Evolutionary conservation across 2,888 invertebrate species (phyloP), one percentile per base, ranked within the genome.

Genomic region (Penaeus monodon): DNA sequence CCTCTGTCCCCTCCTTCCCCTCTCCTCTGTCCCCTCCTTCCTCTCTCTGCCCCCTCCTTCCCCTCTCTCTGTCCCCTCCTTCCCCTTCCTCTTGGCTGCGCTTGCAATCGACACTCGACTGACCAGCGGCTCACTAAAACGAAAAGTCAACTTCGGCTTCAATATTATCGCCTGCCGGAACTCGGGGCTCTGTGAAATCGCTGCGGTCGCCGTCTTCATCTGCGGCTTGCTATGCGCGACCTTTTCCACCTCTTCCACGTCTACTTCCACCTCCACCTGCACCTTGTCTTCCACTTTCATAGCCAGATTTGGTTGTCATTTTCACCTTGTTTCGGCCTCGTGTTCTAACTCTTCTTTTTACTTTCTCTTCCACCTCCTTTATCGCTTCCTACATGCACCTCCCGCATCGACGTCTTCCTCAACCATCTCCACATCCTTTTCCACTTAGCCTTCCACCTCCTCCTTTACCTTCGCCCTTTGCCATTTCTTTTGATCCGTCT

Each of bases 371-470:
- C 29, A 29, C 64, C 79, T 64, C 33, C 64, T 73, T 29, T 8
- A 33, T 22, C 10, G 14, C 38, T 73, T 73, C 20, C 73, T 6
- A 17, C 29, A 7, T 73, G 0, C 20, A n/a, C 27, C 4, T n/a
- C 4, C 27, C 27, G 27, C 74, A 4, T 74, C 74, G 22, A 24
- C 74, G 22, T 74, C 76, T 49, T 76, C 76, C 76, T n/a, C 74
- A 38, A n/a, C 49, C 49, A 33, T 57, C 49, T 77, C 77, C 77
- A 44, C 74, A 24, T 74, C 74, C 74, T 12, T n/a, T 49, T 74
- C 74, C 74, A 44, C 74, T 29, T 74, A 24, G 44, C 49, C 38
- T 29, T 74, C 74, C 74, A 44, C 74, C 44, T 74, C 74, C 74
- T 74, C 38, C 74, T 74, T 73, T 24, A 73, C 73, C 73, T 73